phyloP scores from a whole-genome alignment of 2,888 invertebrate species.

The Osedax fenrisi region DNA sequence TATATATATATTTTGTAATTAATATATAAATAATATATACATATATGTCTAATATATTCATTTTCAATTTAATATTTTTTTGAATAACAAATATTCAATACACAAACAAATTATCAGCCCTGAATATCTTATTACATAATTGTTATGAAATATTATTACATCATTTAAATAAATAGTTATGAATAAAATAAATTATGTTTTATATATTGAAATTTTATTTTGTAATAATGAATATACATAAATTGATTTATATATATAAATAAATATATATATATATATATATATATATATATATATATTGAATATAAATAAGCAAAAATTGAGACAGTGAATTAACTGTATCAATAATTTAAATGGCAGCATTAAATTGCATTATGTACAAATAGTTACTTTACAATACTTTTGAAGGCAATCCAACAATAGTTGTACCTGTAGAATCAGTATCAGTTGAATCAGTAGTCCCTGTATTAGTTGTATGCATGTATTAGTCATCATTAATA shows the following conservation, averaged over 20 bases:
- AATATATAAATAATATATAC: too few species aligned
- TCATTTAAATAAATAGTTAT: too few species aligned
- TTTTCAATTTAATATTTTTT: too few species aligned
- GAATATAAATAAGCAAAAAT: neutral
- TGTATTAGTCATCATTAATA: too few species aligned
- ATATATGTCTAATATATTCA: too few species aligned
- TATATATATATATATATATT: neutral
- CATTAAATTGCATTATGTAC: neutral
- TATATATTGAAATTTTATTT: neutral
- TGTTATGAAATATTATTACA: too few species aligned
- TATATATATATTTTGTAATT: too few species aligned
- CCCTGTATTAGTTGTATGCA: too few species aligned
- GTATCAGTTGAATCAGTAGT: slow-evolving; percentile 15
- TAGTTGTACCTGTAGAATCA: slow-evolving; percentile 2
- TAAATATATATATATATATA: neutral
- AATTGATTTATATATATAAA: neutral
- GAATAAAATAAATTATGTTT: too few species aligned
- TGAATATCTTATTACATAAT: too few species aligned
- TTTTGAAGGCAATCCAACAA: neutral
- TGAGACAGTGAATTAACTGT: neutral
- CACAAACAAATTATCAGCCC: too few species aligned
- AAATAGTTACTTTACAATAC: neutral
- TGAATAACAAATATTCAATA: too few species aligned
- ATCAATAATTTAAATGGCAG: neutral
- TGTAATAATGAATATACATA: neutral